These are phyloP conservation scores for Pseudomyrmex pallidus DNA, from an alignment of 1,140 invertebrate species.

Conservation along the genomic window DNA sequence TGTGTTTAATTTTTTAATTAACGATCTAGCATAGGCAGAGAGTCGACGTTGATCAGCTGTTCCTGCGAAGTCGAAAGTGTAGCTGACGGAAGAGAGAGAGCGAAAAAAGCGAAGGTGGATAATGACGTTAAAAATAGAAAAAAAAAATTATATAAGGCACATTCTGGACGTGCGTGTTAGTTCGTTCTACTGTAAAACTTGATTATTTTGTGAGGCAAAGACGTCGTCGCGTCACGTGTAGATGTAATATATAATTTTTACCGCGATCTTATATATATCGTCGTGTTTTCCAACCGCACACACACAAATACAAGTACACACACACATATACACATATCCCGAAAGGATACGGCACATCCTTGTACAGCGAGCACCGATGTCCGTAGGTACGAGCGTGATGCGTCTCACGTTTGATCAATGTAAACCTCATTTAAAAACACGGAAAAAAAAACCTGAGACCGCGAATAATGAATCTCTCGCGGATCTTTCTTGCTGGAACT, in stretches of 20 bases:
- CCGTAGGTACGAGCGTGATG: slow-evolving; percentile 44
- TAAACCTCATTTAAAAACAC: neutral
- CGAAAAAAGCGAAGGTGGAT: neutral
- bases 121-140: slow-evolving; percentile 6
- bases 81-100: neutral
- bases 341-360: neutral
- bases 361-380: neutral
- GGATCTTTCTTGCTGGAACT: slow-evolving; percentile 29
- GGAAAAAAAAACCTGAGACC: too few species aligned
- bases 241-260: slow-evolving; percentile 56
- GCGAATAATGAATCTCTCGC: neutral
- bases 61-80: neutral
- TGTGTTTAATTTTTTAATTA: slow-evolving; percentile 46
- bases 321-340: slow-evolving; percentile 22
- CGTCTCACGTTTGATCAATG: slow-evolving; percentile 28
- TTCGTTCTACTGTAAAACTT: slow-evolving; percentile 57
- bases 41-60: slow-evolving; percentile 36
- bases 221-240: slow-evolving; percentile 18
- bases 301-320: neutral
- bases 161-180: slow-evolving; percentile 2
- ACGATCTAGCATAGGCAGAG: slow-evolving; percentile 63
- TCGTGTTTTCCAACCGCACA: slow-evolving; percentile 14
- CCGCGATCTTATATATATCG: slow-evolving; percentile 19
- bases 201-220: slow-evolving; percentile 58
- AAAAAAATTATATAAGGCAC: neutral